Evolutionary conservation across 1,140 invertebrate genomes (phyloP), one percentile per base, ranked within the genome.

Genomic region (Philotrypesis tridentata): DNA sequence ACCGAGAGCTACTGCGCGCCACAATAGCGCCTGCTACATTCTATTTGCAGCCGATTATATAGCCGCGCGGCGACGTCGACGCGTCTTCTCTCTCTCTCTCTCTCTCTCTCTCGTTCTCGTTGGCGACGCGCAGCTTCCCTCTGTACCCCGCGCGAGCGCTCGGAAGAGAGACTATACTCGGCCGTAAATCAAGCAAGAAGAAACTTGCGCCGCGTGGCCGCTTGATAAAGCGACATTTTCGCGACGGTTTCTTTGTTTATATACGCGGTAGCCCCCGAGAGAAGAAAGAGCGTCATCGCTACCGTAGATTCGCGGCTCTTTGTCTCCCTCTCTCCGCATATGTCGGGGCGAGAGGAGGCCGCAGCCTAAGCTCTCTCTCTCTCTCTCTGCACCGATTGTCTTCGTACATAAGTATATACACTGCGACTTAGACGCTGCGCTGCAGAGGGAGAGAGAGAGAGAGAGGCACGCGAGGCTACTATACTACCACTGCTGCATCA

Each of bases 61-160:
- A 55, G 17, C 63, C 37, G n/a, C n/a, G n/a, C n/a, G n/a, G n/a
- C n/a, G 25, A n/a, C 27, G 68, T 65, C 25, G 80, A 80, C 82
- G 85, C 82, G 82, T 83, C 85, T 83, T 79, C 83, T 83, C 83
- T 82, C 68, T 83, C 80, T 81, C 83, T 78, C 80, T 83, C 80
- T 81, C 83, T 79, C 78, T 79, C 81, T 83, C 83, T 82, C 61
- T 83, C 81, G 76, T 80, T 79, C 78, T 1, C 40, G 2, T 1
- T 11, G 5, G 48, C 14, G 14, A 14, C 48, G 17, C 48, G 21
- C 48, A 21, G 48, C 48, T 55, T 74, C 71, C 80, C 55, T 60
- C n/a, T n/a, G n/a, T 72, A 48, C 60, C n/a, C n/a, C n/a, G n/a
- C n/a, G n/a, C n/a, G 65, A 17, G 68, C 17, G 37, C 33, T 43